Base-by-base conservation (phyloP, 2,797 vertebrate species). In the Taeniopygia guttata region DNA sequence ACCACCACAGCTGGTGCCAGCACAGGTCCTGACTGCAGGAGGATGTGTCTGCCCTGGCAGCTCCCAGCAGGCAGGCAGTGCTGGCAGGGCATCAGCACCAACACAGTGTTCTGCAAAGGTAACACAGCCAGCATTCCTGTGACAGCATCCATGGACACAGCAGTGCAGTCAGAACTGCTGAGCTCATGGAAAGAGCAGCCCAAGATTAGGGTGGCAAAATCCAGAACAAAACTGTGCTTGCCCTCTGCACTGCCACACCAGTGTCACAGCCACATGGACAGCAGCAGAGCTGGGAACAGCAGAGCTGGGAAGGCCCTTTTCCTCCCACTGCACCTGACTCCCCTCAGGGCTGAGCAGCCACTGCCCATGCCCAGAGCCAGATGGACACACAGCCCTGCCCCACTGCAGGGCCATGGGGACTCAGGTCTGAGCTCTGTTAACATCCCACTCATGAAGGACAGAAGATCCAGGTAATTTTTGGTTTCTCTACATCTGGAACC, bases 241-340 rank as follows among this genome's bases (percentile, higher is more conserved):
- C 1, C 1, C 29, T 62, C 43, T 36, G 27, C 36, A 11, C 12
- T 9, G 55, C 4, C 6, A 32, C 43, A 11, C 0, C 0, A 34
- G 10, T 1, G 9, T 15, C 15, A 42, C 22, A 27, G 32, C 51
- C 32, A 32, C 34, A 45, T 34, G 16, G 60, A 34, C 25, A n/a
- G 63, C 54, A 27, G 36, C 59, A 54, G 60, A 66, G 49, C 62
- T 26, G 64, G 29, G 5, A 45, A 25, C 25, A 18, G 49, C 10
- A 45, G 29, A 26, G 5, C n/a, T 51, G n/a, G n/a, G n/a, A 83
- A 34, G 42, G 72, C 25, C 29, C 46, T 32, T 17, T 7, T 17
- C 30, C 58, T 26, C 16, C 30, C 48, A 21, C 21, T 13, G 34
- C 36, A 10, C 36, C 36, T 22, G 20, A 27, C 2, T 5, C 20